Evolutionary conservation across 2,113 vertebrate species (phyloP), one percentile per base, ranked within the genome.

Genomic region (Notothenia rossii): DNA sequence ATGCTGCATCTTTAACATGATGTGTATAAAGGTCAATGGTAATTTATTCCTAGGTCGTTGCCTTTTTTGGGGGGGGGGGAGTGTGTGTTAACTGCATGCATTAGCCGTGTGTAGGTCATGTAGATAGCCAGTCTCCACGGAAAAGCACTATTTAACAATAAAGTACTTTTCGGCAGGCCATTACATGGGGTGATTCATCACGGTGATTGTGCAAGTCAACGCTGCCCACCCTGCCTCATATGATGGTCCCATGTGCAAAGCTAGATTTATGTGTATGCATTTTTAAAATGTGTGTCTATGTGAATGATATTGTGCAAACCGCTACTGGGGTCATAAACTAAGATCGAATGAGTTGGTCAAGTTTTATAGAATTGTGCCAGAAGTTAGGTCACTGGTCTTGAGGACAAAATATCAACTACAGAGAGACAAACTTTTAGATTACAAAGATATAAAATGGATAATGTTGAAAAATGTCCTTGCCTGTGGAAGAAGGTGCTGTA

Each of bases 161-260:
- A 71, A 90, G 73, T 87, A 58, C 75, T 76, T 66, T 77, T 71
- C 65, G 86, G 73, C 63, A 56, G 61, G 65, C 53, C 10, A 33
- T 78, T 88, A 79, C 81, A 70, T 60, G 22, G 66, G 82, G 85
- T 91, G 88, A 91, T 94, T 91, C 74, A 94, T 93, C 89, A 92
- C 92, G 86, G 87, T 90, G 90, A 88, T 82, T 89, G 88, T 73
- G 67, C 86, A 73, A 88, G 90, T 90, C 88, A 87, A 65, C 64
- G 22, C 77, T 67, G 56, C 80, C 66, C 70, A 54, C 59, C 71
- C 17, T 68, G 77, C 77, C 85, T 76, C 84, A 82, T 85, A 90
- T 82, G 72, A 80, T 68, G 81, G 77, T 88, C 89, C 69, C 90
- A 76, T 80, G 81, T 79, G 87, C 66, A 82, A 66, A 12, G 50